Evolutionary conservation across 2,113 vertebrate genomes (phyloP).

Genomic region (Mustelus asterias): DNA sequence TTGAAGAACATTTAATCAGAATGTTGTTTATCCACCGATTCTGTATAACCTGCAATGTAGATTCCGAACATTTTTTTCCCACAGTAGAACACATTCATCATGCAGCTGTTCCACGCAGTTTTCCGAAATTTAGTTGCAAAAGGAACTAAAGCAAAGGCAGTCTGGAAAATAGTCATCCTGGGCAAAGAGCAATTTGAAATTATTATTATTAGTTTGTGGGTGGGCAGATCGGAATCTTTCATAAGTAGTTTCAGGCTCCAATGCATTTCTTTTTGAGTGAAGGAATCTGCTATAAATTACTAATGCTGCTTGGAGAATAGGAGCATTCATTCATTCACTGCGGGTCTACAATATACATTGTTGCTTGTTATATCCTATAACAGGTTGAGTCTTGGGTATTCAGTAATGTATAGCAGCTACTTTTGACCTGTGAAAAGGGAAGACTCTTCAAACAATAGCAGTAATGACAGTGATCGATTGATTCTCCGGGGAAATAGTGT

Average conservation of each 20-base stretch:
- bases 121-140: not conserved
- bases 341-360: not conserved
- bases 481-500: not conserved
- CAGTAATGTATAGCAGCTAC: not conserved
- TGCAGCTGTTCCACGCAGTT: not conserved
- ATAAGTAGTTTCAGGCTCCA: not conserved
- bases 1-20: not conserved
- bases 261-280: not conserved
- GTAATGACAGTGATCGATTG: not conserved
- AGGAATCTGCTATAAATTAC: slow-evolving; percentile 20
- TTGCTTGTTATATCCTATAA: not conserved
- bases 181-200: not conserved
- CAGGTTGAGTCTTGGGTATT: not conserved
- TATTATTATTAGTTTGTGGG: not conserved
- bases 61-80: not conserved
- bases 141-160: not conserved
- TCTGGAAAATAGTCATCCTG: not conserved
- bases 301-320: not conserved
- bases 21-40: not conserved
- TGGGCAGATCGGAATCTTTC: not conserved
- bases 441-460: not conserved
- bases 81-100: not conserved
- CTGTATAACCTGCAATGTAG: not conserved
- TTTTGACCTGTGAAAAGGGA: not conserved
- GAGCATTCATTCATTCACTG: not conserved